Evolutionary conservation across 1,140 invertebrate genomes (phyloP).

Genomic region (Glomeris maerens): DNA sequence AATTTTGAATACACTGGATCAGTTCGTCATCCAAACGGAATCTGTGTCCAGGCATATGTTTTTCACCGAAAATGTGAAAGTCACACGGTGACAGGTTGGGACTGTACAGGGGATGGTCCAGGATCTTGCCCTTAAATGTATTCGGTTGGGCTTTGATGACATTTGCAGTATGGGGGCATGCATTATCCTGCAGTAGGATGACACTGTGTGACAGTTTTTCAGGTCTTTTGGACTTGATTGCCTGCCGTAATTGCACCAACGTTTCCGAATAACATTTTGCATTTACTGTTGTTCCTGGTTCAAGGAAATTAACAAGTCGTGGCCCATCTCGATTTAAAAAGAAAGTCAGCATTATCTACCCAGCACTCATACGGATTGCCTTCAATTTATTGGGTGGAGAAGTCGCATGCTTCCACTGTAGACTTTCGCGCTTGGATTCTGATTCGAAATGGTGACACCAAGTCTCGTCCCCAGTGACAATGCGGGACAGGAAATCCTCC

Average conservation of each 20-base stretch:
- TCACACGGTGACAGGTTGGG: not conserved
- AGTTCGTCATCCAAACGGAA: not conserved
- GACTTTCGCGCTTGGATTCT: too few species aligned
- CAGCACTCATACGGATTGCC: not conserved
- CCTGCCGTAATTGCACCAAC: not conserved
- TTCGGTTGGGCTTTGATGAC: too few species aligned
- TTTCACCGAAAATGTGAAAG: conserved; percentile 2
- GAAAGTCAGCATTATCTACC: conserved; percentile 2
- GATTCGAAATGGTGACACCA: too few species aligned
- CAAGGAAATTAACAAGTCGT: not conserved
- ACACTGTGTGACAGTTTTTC: too few species aligned
- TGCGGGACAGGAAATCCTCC: too few species aligned
- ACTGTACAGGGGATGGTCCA: conserved; percentile 4
- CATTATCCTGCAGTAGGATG: too few species aligned
- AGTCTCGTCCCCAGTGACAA: too few species aligned
- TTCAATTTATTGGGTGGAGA: not conserved
- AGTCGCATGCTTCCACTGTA: not conserved
- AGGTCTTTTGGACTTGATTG: conserved; percentile 5
- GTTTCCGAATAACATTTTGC: conserved; percentile 1
- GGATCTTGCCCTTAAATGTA: too few species aligned
- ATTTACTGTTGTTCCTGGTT: not conserved
- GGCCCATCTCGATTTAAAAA: not conserved
- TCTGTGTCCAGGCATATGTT: not conserved
- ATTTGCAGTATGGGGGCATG: not conserved
- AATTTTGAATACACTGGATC: not conserved